These are phyloP conservation scores for Procavia capensis DNA, from an alignment of 2,113 vertebrate genomes.

Conservation along the genomic window DNA sequence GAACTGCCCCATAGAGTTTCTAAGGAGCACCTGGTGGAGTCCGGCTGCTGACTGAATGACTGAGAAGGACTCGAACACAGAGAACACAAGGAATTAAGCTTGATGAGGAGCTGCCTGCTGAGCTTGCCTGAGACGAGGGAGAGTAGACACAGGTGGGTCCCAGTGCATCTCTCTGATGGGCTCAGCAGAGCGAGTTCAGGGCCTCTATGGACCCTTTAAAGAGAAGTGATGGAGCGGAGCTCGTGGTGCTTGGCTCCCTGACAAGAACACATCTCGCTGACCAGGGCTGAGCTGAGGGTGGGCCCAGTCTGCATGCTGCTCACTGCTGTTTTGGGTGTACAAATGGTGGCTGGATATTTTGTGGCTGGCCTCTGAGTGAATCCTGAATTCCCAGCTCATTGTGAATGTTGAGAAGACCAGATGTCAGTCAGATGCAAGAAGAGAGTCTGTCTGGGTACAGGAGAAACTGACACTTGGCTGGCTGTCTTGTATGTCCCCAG, in stretches of 20 bases:
- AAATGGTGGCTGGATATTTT: background rate
- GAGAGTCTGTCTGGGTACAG: background rate
- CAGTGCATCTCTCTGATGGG: background rate
- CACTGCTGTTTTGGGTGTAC: too few species aligned
- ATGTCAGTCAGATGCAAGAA: background rate
- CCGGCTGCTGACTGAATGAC: too few species aligned
- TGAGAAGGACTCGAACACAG: too few species aligned
- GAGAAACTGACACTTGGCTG: background rate
- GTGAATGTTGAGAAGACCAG: background rate
- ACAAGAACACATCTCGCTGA: background rate
- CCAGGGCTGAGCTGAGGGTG: background rate
- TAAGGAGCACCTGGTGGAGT: too few species aligned
- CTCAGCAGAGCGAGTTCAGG: background rate
- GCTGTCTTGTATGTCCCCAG: background rate
- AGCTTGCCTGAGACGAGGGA: rapidly evolving
- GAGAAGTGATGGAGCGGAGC: too few species aligned
- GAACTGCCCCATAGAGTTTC: too few species aligned
- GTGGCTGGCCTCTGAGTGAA: background rate
- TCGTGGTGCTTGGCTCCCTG: background rate
- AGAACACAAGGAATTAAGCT: too few species aligned
- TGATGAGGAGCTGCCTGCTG: too few species aligned
- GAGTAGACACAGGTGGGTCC: rapidly evolving
- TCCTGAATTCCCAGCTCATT: background rate
- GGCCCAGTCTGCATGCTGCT: background rate
- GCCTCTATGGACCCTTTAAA: background rate